phyloP scores from a whole-genome alignment of 1,140 invertebrate genomes.

The Galleria mellonella region DNA sequence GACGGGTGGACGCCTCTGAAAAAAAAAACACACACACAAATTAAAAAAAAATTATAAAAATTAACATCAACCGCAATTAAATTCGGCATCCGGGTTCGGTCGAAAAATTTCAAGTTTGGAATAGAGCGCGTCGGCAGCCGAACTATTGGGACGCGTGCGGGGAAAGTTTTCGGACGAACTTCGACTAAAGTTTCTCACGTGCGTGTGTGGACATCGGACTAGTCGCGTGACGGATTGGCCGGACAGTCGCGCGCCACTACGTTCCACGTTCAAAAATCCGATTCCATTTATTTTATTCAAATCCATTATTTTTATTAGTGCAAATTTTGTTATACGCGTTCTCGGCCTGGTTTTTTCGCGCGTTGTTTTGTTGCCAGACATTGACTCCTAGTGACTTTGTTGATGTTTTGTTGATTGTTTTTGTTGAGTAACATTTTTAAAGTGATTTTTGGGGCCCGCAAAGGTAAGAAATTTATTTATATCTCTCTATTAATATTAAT shows the following conservation, averaged over 20 bases:
- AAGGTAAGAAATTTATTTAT: constrained; percentile 36
- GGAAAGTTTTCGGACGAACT: constrained; percentile 46
- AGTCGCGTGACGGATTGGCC: constrained; percentile 45
- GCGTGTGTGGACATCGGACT: constrained; percentile 42
- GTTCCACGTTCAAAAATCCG: constrained; percentile 11
- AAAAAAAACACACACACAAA: constrained; percentile 27
- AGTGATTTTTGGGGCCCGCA: constrained; percentile 16
- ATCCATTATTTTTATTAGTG: constrained; percentile 20
- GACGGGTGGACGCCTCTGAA: constrained; percentile 59
- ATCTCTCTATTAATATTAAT: neutral
- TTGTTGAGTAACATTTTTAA: constrained; percentile 31
- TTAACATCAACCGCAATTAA: constrained; percentile 26
- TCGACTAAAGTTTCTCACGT: constrained; percentile 49
- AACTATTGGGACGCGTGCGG: constrained; percentile 45
- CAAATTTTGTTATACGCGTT: constrained; percentile 28
- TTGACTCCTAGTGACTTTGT: constrained; percentile 54
- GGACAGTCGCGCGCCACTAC: constrained; percentile 24
- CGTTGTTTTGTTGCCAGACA: constrained; percentile 44
- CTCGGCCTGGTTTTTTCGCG: constrained; percentile 16
- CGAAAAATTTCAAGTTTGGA: constrained; percentile 22
- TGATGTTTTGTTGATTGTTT: constrained; percentile 56
- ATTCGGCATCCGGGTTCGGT: constrained; percentile 13
- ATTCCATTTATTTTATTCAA: constrained; percentile 11
- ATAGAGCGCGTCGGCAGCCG: constrained; percentile 19
- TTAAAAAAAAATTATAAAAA: constrained; percentile 21